Base-by-base conservation (phyloP, 2,888 invertebrate genomes). In the Acanthosepion pharaonis region DNA sequence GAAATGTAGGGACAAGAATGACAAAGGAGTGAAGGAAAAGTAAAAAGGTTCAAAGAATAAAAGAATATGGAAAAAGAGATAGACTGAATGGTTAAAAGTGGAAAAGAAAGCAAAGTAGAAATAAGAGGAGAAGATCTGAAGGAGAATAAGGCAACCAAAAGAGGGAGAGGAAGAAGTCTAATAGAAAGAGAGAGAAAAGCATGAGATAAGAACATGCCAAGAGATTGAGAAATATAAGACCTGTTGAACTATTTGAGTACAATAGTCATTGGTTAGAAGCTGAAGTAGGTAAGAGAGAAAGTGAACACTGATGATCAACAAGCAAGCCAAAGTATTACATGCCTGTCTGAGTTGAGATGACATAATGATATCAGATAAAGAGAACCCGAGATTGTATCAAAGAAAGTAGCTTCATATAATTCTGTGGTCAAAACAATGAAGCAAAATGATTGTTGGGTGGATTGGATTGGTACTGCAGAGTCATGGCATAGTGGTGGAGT, bases 311-410 rank as follows among this genome's bases (percentile, higher is more conserved):
- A 15, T 78, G 78, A 33, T 78, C 78, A 78, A n/a, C n/a, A 3
- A 78, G 78, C 78, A n/a, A 78, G n/a, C 78, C 15, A n/a, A 78
- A 78, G n/a, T 33, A 78, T 78, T 78, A 78, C n/a, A 78, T 78
- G 78, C 78, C 33, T 78, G 78, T 15, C 78, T n/a, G 78, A 78
- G n/a, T 78, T 78, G 78, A 78, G n/a, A 78, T n/a, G 78, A 78
- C n/a, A 78, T 78, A 78, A 78, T 59, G 59, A 59, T 78, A n/a
- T 78, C 78, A 78, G 78, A n/a, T 78, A 78, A 78, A 78, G n/a
- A 11, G n/a, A 78, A 78, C 78, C 42, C 3, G 18, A 78, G n/a
- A 33, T 78, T 78, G n/a, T n/a, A 33, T 15, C 11, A 11, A 78
- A 78, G 15, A 9, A 78, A 78, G 78, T 78, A 78, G 78, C 78